Base-by-base conservation (phyloP, 2,797 vertebrate genomes). In the Nannoperca australis region DNA sequence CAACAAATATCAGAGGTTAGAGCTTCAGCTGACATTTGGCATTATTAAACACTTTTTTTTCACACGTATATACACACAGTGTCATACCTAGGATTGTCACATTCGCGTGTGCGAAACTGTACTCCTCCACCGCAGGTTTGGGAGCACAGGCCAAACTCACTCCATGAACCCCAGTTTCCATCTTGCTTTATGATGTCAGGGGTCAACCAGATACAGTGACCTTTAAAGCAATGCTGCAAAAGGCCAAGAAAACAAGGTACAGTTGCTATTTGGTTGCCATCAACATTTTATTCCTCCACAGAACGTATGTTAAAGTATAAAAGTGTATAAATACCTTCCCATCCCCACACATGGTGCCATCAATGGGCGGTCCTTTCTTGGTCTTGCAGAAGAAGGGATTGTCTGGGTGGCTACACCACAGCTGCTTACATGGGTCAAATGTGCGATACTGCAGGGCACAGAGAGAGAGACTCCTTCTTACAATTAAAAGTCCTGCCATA, bases 341-440 rank as follows among this genome's bases (percentile, higher is more conserved):
- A 38, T 96, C 94, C 0, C 97, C 97, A 72, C 98, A 99, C 95
- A 95, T 97, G 71, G 98, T 99, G 83, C 98, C 98, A 9, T 99
- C 98, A 64, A 99, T 95, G 4, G 98, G 98, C 0, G 98, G 98
- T 4, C 98, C 98, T 94, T 99, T 99, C 95, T 99, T 99, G 75
- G 98, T 99, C 92, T 99, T 99, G 93, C 98, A 99, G 94, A 99
- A 99, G 91, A 99, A 99, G 67, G 98, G 98, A 87, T 99, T 99
- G 90, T 99, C 98, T 0, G 98, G 97, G 86, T 99, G 98, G 92
- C 98, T 99, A 55, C 98, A 99, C 98, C 98, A 99, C 69, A 99
- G 95, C 89, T 99, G 98, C 91, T 99, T 99, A 92, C 98, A 99
- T 60, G 98, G 97, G 88, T 99, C 98, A 56, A 98, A 99, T 0